A percentile compares a stretch with the other conserved stretches of the same genome.
These are phyloP conservation scores for Odobenus rosmarus DNA, from an alignment of 2,113 vertebrate species.

Conservation along the genomic window DNA sequence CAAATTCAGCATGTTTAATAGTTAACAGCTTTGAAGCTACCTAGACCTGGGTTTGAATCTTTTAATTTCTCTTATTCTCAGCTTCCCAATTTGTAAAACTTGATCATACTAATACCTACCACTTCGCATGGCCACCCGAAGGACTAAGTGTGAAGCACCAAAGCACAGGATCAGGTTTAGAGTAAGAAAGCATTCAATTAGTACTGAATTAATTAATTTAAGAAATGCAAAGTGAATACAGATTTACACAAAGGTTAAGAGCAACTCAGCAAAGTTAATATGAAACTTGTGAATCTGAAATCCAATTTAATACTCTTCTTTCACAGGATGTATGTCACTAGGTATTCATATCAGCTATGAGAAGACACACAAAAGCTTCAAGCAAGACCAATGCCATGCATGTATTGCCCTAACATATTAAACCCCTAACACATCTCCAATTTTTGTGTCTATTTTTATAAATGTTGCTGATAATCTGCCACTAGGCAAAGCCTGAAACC, in stretches of 20 bases:
- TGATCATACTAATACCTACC: conserved; percentile 28
- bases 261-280: conserved; percentile 3
- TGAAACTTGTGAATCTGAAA: conserved; percentile 20
- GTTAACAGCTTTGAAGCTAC: conserved; percentile 7
- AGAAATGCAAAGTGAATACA: conserved; percentile 10
- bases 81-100: conserved; percentile 36
- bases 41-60: background rate
- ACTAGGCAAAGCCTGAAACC: background rate
- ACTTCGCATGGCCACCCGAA: background rate
- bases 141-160: conserved; percentile 6
- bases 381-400: background rate
- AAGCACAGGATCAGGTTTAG: background rate
- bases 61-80: conserved; percentile 24
- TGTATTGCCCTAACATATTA: background rate
- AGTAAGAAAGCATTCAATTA: background rate
- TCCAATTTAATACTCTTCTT: conserved; percentile 6
- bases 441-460: conserved; percentile 32
- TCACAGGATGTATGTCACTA: background rate
- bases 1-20: conserved; percentile 8
- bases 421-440: background rate
- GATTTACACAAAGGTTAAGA: conserved; percentile 47
- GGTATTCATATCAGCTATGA: background rate
- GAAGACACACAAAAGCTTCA: conserved; percentile 45
- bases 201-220: background rate
- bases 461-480: conserved; percentile 8